Percentiles rank a stretch among this genome's conserved stretches.
Evolutionary conservation across 1,140 invertebrate species (phyloP).

Genomic region (Drosophila nannoptera): DNA sequence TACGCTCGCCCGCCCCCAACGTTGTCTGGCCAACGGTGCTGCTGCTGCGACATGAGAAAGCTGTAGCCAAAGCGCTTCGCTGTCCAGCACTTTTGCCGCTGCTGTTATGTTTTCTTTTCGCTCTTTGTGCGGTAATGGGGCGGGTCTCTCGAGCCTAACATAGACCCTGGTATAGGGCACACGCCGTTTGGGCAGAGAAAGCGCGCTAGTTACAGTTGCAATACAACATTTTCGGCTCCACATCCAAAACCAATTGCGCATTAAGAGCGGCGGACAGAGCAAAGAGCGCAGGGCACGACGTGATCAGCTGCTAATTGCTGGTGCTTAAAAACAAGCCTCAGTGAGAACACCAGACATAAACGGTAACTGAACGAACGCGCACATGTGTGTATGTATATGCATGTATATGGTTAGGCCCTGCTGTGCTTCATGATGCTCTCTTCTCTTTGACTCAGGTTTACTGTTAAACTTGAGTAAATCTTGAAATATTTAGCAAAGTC

Average conservation of each 20-base stretch:
- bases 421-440: not conserved
- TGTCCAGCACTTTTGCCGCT: slow-evolving; percentile 3
- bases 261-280: slow-evolving; percentile 14
- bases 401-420: no score
- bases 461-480: slow-evolving; percentile 6
- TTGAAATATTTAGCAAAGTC: slow-evolving; percentile 22
- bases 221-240: slow-evolving; percentile 37
- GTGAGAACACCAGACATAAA: not conserved
- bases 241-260: slow-evolving; percentile 11
- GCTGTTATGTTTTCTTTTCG: slow-evolving; percentile 43
- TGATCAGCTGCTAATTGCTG: slow-evolving; percentile 25
- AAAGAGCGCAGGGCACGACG: slow-evolving; percentile 1
- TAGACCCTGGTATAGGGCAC: slow-evolving; percentile 14
- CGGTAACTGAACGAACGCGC: not conserved
- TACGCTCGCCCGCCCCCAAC: slow-evolving; percentile 9
- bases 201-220: slow-evolving; percentile 70
- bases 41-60: slow-evolving; percentile 38
- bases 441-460: not conserved
- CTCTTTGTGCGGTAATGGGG: slow-evolving; percentile 23
- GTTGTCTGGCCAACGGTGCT: slow-evolving; percentile 1
- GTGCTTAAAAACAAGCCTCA: slow-evolving; percentile 1
- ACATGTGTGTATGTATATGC: no score
- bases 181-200: slow-evolving; percentile 51
- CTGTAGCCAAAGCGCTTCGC: slow-evolving; percentile 27
- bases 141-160: slow-evolving; percentile 2